phyloP scores from a whole-genome alignment of 2,888 invertebrate species.

The Zele albiditarsus region DNA sequence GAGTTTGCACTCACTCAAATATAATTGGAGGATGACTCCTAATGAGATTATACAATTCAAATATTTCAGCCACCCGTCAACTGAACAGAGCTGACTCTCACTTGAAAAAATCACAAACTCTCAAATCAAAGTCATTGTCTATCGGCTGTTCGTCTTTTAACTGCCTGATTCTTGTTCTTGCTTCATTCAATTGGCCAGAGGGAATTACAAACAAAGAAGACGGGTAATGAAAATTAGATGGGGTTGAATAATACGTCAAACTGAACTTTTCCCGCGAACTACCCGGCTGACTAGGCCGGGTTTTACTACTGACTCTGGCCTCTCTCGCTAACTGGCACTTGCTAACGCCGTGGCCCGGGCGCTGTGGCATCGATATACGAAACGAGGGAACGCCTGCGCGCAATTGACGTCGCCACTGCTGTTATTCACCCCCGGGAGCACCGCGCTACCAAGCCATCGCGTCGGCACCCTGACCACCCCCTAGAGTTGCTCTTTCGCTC shows the following conservation, averaged over 20 bases:
- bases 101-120: not conserved
- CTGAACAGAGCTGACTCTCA: not conserved
- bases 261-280: constrained; percentile 45
- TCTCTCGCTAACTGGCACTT: constrained; percentile 44
- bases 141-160: not conserved
- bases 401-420: constrained; percentile 58
- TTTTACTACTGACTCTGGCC: constrained; percentile 66
- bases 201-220: not conserved
- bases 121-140: not conserved
- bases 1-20: constrained; percentile 41
- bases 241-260: constrained; percentile 9
- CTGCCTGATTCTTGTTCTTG: not conserved
- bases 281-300: constrained; percentile 67
- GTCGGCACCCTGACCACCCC: constrained; percentile 31
- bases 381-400: constrained; percentile 68
- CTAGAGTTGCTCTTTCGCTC: not conserved
- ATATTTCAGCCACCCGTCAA: not conserved
- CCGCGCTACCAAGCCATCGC: constrained; percentile 19
- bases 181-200: not conserved
- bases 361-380: constrained; percentile 63
- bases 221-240: not conserved
- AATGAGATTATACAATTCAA: not conserved
- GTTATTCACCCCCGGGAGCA: constrained; percentile 15
- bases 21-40: not conserved
- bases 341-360: constrained; percentile 62